Base-by-base conservation (phyloP, 2,113 vertebrate genomes). In the zebrafish (Danio rerio) region DNA sequence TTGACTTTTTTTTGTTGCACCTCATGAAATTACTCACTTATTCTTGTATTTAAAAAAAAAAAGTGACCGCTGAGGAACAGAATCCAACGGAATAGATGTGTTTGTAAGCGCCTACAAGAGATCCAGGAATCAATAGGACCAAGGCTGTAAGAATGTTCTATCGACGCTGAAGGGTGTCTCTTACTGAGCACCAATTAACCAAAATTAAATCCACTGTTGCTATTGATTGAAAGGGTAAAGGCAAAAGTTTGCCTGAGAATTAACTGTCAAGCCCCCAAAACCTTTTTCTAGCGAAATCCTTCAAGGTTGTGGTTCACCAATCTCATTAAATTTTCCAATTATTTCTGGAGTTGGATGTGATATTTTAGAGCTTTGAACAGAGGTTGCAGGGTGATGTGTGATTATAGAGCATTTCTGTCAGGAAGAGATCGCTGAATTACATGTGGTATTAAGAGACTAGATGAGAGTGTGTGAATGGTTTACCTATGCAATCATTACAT, bases 251-350 rank as follows among this genome's bases (percentile, higher is more conserved):
- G 77, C 80, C 77, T 59, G 65, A 78, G 85, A 83, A 81, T 86
- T 88, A 89, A 84, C 85, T 78, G 79, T 9, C 82, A 91, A 86
- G 88, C 86, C 16, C 83, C 85, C 87, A 72, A 91, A 88, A 42
- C 13, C 88, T 87, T 84, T 88, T 86, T 45, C 58, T 84, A 87
- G 79, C 83, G 85, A 85, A 90, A 83, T 88, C 87, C 71, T 83
- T 88, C 86, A 59, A 89, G 89, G 89, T 91, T 88, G 85, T 90
- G 91, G 89, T 90, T 79, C 62, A 89, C 88, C 89, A 89, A 87
- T 88, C 91, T 92, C 92, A 93, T 92, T 92, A 92, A 90, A 76
- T 89, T 89, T 90, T 79, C 86, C 89, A 86, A 88, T 92, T 91
- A 90, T 92, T 92, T 90, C 85, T 76, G 0, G 86, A 90, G 89